Evolutionary conservation across 2,797 vertebrate species (phyloP).

Genomic region (Merluccius polli): DNA sequence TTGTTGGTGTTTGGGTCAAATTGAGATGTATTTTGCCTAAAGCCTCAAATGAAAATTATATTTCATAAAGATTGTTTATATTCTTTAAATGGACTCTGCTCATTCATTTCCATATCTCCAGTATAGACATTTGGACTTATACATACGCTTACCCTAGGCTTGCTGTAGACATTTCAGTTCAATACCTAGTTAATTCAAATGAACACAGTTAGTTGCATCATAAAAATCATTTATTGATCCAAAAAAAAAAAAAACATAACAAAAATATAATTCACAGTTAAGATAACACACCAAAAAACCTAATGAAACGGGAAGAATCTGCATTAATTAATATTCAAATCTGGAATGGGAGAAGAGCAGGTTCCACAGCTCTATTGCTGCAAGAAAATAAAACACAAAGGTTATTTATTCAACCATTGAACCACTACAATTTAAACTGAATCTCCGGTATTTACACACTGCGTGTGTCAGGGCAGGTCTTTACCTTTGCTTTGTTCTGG

Average conservation of each 20-base stretch:
- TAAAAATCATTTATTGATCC: conserved; percentile 60
- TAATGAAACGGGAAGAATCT: conserved; percentile 6
- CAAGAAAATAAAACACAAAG: conserved; percentile 33
- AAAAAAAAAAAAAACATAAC: conserved; percentile 46
- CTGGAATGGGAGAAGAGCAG: conserved; percentile 6
- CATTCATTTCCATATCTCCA: neutral
- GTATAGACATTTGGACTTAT: neutral
- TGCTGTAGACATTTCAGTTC: neutral
- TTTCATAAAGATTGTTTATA: conserved; percentile 55
- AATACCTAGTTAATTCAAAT: neutral
- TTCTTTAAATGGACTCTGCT: conserved; percentile 14
- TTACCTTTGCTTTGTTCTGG: conserved; percentile 93
- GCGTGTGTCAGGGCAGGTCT: neutral
- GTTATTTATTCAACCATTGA: conserved; percentile 1
- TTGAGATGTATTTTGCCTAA: conserved; percentile 29
- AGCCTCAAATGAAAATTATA: conserved; percentile 29
- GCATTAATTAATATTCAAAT: conserved; percentile 27
- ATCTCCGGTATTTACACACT: neutral
- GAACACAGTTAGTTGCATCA: conserved; percentile 27
- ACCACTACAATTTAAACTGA: neutral
- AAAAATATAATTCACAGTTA: neutral
- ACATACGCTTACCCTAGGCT: too few relatives aligned
- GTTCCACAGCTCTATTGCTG: conserved; percentile 57
- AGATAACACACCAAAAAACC: neutral
- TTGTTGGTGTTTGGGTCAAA: conserved; percentile 20